Evolutionary conservation across 1,140 invertebrate species (phyloP), one percentile per base, ranked within the genome.

Genomic region (Drosophila ananassae): DNA sequence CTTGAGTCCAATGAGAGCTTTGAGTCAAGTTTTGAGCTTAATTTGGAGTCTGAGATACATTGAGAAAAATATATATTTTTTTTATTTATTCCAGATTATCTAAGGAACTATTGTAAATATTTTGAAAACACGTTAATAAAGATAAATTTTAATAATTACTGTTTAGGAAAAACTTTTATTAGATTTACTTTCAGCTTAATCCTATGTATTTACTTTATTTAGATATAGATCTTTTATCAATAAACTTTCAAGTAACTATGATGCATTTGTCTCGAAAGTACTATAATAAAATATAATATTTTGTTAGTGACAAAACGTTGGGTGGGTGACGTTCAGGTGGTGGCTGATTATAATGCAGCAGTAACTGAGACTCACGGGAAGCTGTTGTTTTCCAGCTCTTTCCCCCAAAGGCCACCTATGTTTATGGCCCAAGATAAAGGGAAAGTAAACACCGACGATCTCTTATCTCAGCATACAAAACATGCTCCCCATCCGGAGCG

Each of bases 381-480:
- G 22, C 22, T 28, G 39, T 30, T 41, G 34, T 44, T 44, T 51
- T 34, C 30, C 47, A 58, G 30, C 13, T 13, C 12, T 6, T 58
- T 51, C 46, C 28, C 24, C 68, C 21, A 44, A 22, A 12, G 71
- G 48, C 39, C 60, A 53, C n/a, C 37, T 9, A 44, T 44, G 41
- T 73, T 73, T 73, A 17, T 25, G 55, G 39, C 9, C 44, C 41
- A 44, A 69, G 66, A 69, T 69, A 69, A 69, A 57, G 52, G 63
- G 66, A 68, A 68, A 69, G 66, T 25, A 69, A 69, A 69, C 44
- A 48, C 22, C 39, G 39, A 12, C 46, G 50, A 55, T 17, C 17
- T 28, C 41, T 68, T 67, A 67, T 67, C 63, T 47, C 2, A 61
- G 21, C 17, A 6, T 8, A 28, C 0, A 28, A 28, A 10, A 68